Evolutionary conservation across 1,140 invertebrate species (phyloP), one percentile per base, ranked within the genome.

Genomic region (Leptopilina boulardi): DNA sequence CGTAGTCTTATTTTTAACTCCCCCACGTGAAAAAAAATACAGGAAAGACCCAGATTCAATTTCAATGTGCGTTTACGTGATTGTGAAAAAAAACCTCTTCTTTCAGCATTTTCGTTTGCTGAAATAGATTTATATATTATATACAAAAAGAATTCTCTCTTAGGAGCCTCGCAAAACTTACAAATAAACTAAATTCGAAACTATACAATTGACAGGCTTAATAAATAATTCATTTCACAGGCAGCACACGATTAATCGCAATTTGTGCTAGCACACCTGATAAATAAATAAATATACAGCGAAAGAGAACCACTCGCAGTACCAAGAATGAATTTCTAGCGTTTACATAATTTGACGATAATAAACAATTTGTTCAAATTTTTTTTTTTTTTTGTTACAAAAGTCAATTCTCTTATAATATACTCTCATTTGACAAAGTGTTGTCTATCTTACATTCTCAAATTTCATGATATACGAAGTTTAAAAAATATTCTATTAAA

Each of bases 191-290:
- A 66, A 66, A 66, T 23, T 66, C 59, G 59, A 34, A 30, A 66
- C 59, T 66, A 66, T 66, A 66, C 59, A 66, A 66, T 13, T 66
- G 59, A 30, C 23, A 26, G 15, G 26, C 59, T 66, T 76, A 76
- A 74, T 76, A 79, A 71, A 76, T 75, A 74, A 79, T 76, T 54
- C 73, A 79, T 79, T 76, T 79, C 75, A 79, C 66, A 79, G 78
- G 66, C 76, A 70, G 76, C 34, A 73, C n/a, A 56, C 23, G 38
- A 75, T 10, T 76, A 38, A 76, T 70, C 56, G 47, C 74, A 11
- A 66, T 54, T 54, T 51, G 59, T 30, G 59, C 11, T 23, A 66
- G 59, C 59, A 66, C 59, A 66, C 59, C 59, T 66, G 59, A 66
- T 66, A 66, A 66, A 66, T 66, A 66, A 66, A 66, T 66, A 66